A percentile compares a stretch with the other conserved stretches of the same genome.
phyloP scores from a whole-genome alignment of 2,888 invertebrate genomes.

The Habroteleia sp. region DNA sequence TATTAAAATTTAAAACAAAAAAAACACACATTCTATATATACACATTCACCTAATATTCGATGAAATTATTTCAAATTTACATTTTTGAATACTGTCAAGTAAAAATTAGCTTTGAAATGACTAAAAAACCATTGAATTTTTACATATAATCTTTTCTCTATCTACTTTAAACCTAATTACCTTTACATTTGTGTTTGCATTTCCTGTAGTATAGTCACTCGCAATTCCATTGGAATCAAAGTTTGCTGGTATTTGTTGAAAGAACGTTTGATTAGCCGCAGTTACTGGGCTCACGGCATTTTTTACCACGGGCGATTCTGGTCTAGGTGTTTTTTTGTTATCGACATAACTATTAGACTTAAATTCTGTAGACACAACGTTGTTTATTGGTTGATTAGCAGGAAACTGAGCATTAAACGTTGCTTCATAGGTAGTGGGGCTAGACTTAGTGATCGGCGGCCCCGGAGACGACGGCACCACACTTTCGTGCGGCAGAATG shows the following conservation, averaged over 20 bases:
- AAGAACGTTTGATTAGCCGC: conserved; percentile 84
- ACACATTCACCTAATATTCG: no score
- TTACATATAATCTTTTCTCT: no score
- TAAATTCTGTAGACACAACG: conserved; percentile 82
- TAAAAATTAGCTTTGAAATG: no score
- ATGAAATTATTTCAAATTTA: no score
- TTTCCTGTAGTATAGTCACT: conserved; percentile 82
- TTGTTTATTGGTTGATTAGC: conserved; percentile 86
- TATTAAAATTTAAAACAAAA: no score
- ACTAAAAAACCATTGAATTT: no score
- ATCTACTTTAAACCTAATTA: not conserved
- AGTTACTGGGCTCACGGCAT: conserved; percentile 80
- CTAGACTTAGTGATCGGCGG: conserved; percentile 83
- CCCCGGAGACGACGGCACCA: conserved; percentile 85
- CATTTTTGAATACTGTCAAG: no score
- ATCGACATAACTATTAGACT: conserved; percentile 70
- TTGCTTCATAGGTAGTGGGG: conserved; percentile 84
- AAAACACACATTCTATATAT: no score
- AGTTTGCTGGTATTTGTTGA: conserved; percentile 85
- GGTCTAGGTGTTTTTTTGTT: conserved; percentile 83
- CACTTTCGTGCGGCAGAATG: conserved; percentile 89
- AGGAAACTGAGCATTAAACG: conserved; percentile 87
- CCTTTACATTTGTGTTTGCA: conserved; percentile 69
- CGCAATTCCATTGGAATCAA: conserved; percentile 82
- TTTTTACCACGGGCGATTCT: conserved; percentile 81